phyloP scores from a whole-genome alignment of 2,113 vertebrate species.

The Ptilorrhoa leucosticta region DNA sequence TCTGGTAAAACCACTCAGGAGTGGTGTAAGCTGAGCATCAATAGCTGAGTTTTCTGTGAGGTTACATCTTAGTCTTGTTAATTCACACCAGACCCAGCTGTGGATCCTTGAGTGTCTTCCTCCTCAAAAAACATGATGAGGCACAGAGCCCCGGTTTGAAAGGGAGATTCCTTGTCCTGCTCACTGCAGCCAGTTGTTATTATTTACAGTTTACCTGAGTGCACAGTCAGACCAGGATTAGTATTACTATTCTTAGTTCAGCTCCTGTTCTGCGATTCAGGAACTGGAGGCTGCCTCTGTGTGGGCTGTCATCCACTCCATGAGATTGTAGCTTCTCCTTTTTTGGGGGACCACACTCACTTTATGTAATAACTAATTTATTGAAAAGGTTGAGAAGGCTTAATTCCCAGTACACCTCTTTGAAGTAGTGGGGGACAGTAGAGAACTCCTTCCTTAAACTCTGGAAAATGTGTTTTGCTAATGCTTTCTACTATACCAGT shows the following conservation, averaged over 20 bases:
- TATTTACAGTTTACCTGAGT: not conserved
- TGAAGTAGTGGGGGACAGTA: not conserved
- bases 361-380: not conserved
- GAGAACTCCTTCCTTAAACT: not conserved
- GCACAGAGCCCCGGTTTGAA: not conserved
- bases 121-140: not conserved
- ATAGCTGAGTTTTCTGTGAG: not conserved
- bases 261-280: not conserved
- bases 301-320: rapidly evolving
- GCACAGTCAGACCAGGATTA: not conserved
- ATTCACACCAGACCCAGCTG: not conserved
- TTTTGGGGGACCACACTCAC: not conserved
- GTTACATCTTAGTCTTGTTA: not conserved
- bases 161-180: not conserved
- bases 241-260: not conserved
- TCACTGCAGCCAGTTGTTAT: not conserved
- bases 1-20: not conserved
- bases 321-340: not conserved
- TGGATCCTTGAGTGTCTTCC: not conserved
- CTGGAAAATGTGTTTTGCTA: not conserved
- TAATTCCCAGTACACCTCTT: not conserved
- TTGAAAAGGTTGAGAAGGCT: not conserved
- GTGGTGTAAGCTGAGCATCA: not conserved
- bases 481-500: not conserved
- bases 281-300: not conserved